A percentile compares a stretch with the other conserved stretches of the same genome.
Conservation (phyloP, 2,888 invertebrate genomes). For the Perdita meconis region DNA sequence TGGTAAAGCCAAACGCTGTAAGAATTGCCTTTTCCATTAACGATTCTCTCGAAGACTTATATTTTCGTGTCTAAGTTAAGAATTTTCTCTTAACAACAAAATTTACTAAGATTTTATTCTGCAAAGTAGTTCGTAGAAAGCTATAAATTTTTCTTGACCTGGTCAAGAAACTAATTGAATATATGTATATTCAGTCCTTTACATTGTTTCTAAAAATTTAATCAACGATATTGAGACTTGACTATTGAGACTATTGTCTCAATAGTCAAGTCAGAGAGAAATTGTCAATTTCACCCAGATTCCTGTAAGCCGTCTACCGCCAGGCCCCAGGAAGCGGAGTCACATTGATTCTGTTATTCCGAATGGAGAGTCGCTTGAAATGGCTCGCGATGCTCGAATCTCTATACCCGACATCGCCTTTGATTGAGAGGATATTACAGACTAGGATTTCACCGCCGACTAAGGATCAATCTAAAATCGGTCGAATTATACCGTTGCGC, state of each 20-base stretch:
- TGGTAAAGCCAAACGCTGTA: neutral
- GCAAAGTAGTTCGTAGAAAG: no score
- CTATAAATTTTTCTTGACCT: no score
- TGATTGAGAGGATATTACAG: constrained; percentile 27
- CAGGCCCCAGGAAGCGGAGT: constrained; percentile 16
- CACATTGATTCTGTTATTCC: constrained; percentile 31
- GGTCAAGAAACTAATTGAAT: no score
- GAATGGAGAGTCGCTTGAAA: constrained; percentile 19
- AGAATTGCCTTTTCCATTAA: neutral
- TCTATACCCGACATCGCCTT: constrained; percentile 8
- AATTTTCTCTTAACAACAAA: no score
- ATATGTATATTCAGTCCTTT: neutral
- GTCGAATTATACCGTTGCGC: constrained; percentile 29
- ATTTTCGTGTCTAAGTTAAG: no score
- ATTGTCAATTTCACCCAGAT: neutral
- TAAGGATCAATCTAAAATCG: constrained; percentile 23
- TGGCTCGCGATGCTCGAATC: constrained; percentile 8
- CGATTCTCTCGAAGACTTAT: no score
- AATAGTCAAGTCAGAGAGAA: neutral
- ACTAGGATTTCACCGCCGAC: constrained; percentile 30
- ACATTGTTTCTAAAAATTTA: no score
- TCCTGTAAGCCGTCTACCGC: neutral
- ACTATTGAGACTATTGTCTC: no score
- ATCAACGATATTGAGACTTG: no score
- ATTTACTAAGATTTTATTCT: no score